Base-by-base conservation (phyloP, 2,797 vertebrate genomes). In the Bovichtus diacanthus region DNA sequence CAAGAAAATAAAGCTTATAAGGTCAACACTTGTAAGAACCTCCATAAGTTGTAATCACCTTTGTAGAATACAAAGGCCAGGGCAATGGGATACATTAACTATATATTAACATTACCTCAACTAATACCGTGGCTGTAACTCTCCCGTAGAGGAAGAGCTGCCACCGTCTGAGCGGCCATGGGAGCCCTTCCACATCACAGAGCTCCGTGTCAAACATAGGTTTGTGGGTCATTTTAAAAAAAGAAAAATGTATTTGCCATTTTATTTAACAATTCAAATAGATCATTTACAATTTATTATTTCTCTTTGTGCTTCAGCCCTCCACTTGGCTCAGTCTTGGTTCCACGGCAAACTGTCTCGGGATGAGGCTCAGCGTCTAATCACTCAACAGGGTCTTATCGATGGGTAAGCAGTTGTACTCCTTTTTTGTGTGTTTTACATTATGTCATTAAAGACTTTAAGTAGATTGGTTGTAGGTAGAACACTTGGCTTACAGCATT, bases 331-430 rank as follows among this genome's bases (percentile, higher is more conserved):
- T 80, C 98, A 99, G 90, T 94, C 96, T 0, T 99, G 98, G 98
- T 99, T 99, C 93, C 97, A 99, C 87, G 95, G 97, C 82, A 97
- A 95, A 92, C 96, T 98, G 87, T 97, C 98, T 67, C 95, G 98
- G 83, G 97, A 98, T 6, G 97, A 99, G 70, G 96, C 97, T 85
- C 97, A 98, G 66, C 95, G 95, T 78, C 82, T 99, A 50, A 98
- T 99, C 87, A 93, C 94, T 85, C 97, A 97, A 60, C 98, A 99
- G 92, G 97, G 98, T 76, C 96, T 96, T 66, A 94, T 98, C 43
- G 98, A 99, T 88, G 97, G 98, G 98, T 99, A 90, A 90, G 95
- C 63, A 66, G 9, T 34, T 46, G 41, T 4, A 36, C 23, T 58
- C 15, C 49, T 67, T 11, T 50, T n/a, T 31, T 13, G 63, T 59